A percentile compares a stretch with the other conserved stretches of the same genome.
phyloP scores from a whole-genome alignment of 1,140 invertebrate species.

The Drosophila prosaltans region DNA sequence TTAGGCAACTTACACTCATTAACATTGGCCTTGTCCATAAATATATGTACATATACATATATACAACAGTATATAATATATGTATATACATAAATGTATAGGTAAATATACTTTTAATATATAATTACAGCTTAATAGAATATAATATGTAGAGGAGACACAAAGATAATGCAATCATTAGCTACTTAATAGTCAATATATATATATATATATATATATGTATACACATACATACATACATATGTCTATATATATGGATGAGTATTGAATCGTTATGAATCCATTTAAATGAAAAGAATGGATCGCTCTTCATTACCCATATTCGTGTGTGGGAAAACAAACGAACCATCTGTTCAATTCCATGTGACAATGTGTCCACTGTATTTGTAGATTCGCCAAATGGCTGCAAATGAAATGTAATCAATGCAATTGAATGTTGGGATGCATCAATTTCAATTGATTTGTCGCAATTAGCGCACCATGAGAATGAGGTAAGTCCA shows the following conservation, averaged over 20 bases:
- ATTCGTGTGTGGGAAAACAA: background rate
- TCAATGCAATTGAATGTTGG: conserved; percentile 58
- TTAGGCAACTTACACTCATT: background rate
- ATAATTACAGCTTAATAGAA: conserved; percentile 5
- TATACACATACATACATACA: background rate
- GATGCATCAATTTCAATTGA: conserved; percentile 68
- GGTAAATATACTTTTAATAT: conserved; percentile 9
- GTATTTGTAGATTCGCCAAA: conserved; percentile 6
- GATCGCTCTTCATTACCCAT: background rate
- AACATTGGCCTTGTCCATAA: conserved; percentile 6
- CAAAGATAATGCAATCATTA: conserved; percentile 11
- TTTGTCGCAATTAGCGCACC: conserved; percentile 58
- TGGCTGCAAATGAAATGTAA: conserved; percentile 30
- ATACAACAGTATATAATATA: too few species aligned
- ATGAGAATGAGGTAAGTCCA: conserved; percentile 7
- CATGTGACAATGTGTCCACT: conserved; percentile 9
- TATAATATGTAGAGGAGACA: background rate
- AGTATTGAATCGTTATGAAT: too few species aligned
- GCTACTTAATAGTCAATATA: background rate
- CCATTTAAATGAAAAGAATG: background rate
- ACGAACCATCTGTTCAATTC: background rate
- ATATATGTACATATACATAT: background rate
- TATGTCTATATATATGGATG: too few species aligned
- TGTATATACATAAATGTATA: background rate
- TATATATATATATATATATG: background rate